Percentiles rank a stretch among this genome's conserved stretches.
Evolutionary conservation across 2,113 vertebrate species (phyloP).

Genomic region (Paramormyrops kingsleyae): DNA sequence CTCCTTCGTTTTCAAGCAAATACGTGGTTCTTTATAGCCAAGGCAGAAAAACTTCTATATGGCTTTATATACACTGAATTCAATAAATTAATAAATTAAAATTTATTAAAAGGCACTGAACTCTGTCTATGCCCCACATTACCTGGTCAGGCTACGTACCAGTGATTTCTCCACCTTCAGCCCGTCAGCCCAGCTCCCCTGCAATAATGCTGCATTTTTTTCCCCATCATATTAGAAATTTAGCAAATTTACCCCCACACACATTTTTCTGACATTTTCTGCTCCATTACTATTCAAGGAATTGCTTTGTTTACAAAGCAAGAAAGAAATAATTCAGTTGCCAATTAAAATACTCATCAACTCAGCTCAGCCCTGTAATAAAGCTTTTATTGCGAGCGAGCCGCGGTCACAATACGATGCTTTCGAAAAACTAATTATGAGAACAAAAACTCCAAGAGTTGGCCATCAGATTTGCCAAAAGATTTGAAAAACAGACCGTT

Average conservation of each 20-base stretch:
- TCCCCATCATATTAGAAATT: not conserved
- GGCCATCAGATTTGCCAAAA: not conserved
- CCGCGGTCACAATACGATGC: not conserved
- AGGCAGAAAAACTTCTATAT: not conserved
- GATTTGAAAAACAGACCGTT: not conserved
- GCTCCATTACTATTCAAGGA: constrained; percentile 1
- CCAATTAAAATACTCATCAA: constrained; percentile 14
- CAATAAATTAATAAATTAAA: not conserved
- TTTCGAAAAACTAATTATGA: constrained; percentile 6
- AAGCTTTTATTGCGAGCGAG: constrained; percentile 1
- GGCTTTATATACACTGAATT: not conserved
- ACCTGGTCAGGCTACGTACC: not conserved
- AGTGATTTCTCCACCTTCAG: not conserved
- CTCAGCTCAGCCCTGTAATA: not conserved
- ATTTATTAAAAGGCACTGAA: not conserved
- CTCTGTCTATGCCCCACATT: not conserved
- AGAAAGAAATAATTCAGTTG: constrained; percentile 10
- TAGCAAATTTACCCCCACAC: not conserved
- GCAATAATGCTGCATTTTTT: not conserved
- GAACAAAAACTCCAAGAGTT: not conserved
- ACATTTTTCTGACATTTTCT: not conserved
- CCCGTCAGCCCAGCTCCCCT: not conserved
- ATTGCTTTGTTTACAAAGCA: constrained; percentile 15
- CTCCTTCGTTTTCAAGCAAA: not conserved
- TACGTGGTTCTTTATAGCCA: not conserved